Evolutionary conservation across 64 coral and sea anemone species (phyloP).

Genomic region (Cladopsammia gracilis): DNA sequence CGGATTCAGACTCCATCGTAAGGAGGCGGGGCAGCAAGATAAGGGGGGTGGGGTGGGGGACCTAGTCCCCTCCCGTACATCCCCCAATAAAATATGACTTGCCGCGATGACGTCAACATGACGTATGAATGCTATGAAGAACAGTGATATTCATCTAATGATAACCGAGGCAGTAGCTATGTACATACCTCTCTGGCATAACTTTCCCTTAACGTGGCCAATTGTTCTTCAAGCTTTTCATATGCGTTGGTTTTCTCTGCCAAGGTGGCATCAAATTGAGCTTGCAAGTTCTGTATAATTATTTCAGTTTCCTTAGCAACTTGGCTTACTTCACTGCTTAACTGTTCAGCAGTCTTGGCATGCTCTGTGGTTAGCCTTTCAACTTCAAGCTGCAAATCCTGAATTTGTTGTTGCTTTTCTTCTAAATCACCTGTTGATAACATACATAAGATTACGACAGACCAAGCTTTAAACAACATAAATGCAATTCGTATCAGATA

Average conservation of each 20-base stretch:
- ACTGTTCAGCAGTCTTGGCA: slow-evolving; percentile 25
- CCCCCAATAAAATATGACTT: no score
- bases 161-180: background rate
- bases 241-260: slow-evolving; percentile 61
- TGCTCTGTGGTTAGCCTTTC: background rate
- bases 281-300: slow-evolving; percentile 53
- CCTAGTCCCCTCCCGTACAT: no score
- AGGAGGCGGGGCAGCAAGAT: no score
- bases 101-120: no score
- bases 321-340: background rate
- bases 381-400: slow-evolving; percentile 46
- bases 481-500: no score
- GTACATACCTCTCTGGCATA: slow-evolving; percentile 3
- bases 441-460: background rate
- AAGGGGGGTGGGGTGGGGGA: no score
- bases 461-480: background rate
- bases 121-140: background rate
- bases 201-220: background rate
- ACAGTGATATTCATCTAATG: no score
- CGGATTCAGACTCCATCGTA: no score
- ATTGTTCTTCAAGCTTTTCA: slow-evolving; percentile 26
- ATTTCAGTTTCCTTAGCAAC: slow-evolving; percentile 59
- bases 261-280: slow-evolving; percentile 47
- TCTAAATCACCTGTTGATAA: slow-evolving; percentile 6
- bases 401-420: slow-evolving; percentile 46